These are phyloP conservation scores for Elanus axillaris DNA, from an alignment of 2,113 vertebrate genomes.

Conservation along the genomic window DNA sequence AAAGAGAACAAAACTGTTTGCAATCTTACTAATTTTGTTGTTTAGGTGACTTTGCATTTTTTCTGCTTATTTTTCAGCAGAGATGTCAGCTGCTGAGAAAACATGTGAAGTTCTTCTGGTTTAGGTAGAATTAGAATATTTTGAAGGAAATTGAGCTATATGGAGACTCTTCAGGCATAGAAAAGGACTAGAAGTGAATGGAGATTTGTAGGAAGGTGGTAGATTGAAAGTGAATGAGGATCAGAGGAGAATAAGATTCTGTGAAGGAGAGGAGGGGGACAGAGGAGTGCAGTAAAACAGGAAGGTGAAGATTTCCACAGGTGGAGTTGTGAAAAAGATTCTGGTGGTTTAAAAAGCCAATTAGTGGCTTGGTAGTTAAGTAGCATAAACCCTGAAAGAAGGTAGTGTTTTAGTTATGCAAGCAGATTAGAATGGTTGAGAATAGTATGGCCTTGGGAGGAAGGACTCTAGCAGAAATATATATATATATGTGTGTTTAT, in stretches of 20 bases:
- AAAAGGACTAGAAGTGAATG: neutral
- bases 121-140: neutral
- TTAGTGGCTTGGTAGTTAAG: neutral
- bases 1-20: neutral
- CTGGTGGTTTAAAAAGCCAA: neutral
- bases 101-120: neutral
- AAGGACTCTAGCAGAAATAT: neutral
- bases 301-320: neutral
- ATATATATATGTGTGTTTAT: neutral
- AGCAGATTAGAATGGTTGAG: neutral
- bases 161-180: neutral
- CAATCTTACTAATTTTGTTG: neutral
- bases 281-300: neutral
- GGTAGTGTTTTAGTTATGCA: neutral
- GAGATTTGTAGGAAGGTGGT: neutral
- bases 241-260: neutral
- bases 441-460: neutral
- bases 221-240: neutral
- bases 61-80: neutral
- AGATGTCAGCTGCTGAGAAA: neutral
- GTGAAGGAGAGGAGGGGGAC: neutral
- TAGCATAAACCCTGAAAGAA: neutral
- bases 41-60: neutral
- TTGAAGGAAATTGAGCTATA: neutral
- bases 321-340: neutral